Evolutionary conservation across 2,797 vertebrate genomes (phyloP).

Genomic region (Nannoperca obscura): DNA sequence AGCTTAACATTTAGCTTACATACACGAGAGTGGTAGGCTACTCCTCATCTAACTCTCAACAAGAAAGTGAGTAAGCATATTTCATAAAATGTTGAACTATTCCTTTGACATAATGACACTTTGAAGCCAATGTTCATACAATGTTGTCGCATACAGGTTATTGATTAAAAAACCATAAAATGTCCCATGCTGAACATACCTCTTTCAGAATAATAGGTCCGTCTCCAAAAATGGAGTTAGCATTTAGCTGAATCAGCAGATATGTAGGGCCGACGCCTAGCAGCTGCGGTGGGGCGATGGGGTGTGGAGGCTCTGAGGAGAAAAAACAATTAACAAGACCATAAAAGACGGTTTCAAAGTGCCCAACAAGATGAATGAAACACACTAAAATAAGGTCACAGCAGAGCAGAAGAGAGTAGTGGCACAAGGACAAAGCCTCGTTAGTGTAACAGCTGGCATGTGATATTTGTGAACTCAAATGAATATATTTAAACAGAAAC

Average conservation of each 20-base stretch:
- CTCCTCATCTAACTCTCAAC: neutral
- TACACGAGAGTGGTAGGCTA: neutral
- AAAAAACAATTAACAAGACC: slow-evolving; percentile 43
- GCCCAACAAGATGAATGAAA: slow-evolving; percentile 10
- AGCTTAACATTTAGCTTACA: neutral
- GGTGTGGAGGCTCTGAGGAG: slow-evolving; percentile 92
- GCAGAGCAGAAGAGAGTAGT: slow-evolving; percentile 9
- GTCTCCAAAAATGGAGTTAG: slow-evolving; percentile 98
- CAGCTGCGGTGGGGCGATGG: slow-evolving; percentile 96
- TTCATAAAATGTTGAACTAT: neutral
- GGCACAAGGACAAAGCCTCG: neutral
- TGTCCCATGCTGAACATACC: slow-evolving; percentile 46
- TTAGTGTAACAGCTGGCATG: slow-evolving; percentile 5
- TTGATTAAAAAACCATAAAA: neutral
- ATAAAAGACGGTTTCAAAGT: slow-evolving; percentile 37
- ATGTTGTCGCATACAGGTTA: neutral
- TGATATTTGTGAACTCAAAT: slow-evolving; percentile 12
- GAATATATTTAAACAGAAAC: neutral
- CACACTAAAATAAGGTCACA: slow-evolving; percentile 37
- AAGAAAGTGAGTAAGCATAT: neutral
- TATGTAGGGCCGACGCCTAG: slow-evolving; percentile 96
- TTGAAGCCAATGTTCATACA: neutral
- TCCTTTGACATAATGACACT: neutral
- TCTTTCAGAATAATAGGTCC: slow-evolving; percentile 98
- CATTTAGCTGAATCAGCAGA: slow-evolving; percentile 96